Percentiles rank a stretch among this genome's conserved stretches.
Conservation (phyloP, 1,140 invertebrate genomes). For the Hyposmocoma kahamanoa region DNA sequence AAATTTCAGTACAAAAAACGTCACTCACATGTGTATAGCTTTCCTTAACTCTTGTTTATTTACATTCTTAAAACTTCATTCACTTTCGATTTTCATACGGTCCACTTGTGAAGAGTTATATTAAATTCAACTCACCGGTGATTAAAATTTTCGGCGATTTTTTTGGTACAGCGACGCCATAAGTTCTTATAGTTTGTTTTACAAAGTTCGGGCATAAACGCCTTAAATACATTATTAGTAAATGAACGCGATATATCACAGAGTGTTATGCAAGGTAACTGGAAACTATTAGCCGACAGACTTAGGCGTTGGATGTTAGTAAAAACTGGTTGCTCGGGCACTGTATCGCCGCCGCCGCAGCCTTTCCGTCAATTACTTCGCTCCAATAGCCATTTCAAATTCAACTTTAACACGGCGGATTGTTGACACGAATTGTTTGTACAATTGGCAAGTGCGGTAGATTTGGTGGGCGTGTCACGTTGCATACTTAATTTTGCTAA, state of each 20-base stretch:
- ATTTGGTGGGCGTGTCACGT: neutral
- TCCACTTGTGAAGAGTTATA: neutral
- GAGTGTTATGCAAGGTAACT: slow-evolving; percentile 31
- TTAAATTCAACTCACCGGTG: slow-evolving; percentile 50
- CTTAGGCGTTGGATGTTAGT: neutral
- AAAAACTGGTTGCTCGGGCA: neutral
- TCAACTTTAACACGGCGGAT: neutral
- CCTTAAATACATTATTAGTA: slow-evolving; percentile 22
- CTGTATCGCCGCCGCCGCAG: neutral
- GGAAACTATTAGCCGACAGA: slow-evolving; percentile 6
- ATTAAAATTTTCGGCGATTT: slow-evolving; percentile 72
- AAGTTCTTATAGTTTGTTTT: slow-evolving; percentile 28
- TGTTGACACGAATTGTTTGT: neutral
- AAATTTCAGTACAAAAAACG: too few relatives aligned
- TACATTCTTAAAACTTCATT: too few relatives aligned
- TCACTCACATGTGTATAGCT: too few relatives aligned
- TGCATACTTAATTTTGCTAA: neutral
- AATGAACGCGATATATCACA: slow-evolving; percentile 31
- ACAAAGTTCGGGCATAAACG: slow-evolving; percentile 26
- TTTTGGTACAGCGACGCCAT: slow-evolving; percentile 23
- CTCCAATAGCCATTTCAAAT: neutral
- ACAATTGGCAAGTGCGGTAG: neutral
- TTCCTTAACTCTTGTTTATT: too few relatives aligned
- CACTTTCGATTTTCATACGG: neutral
- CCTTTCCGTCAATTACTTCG: neutral